Conservation (phyloP, 2,888 invertebrate species). For the Thecocarcelia acutangulata region DNA sequence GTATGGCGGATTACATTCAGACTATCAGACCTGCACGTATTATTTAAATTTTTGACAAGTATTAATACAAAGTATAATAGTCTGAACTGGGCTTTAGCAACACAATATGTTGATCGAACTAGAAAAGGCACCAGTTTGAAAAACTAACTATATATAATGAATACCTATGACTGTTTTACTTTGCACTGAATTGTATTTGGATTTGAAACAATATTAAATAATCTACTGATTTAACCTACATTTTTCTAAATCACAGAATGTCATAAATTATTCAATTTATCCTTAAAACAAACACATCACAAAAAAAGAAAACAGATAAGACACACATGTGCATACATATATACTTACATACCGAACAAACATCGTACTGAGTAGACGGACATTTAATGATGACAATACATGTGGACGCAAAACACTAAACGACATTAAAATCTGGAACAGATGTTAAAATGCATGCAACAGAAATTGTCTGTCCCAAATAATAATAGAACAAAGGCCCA, state of each 20-base stretch:
- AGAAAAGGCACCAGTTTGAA: no score
- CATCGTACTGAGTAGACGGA: neutral
- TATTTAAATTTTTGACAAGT: no score
- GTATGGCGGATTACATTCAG: no score
- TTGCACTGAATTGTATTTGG: no score
- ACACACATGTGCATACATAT: no score
- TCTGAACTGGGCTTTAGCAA: no score
- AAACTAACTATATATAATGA: no score
- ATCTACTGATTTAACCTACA: conserved; percentile 66
- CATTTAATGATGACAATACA: conserved; percentile 48
- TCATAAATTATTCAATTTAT: conserved; percentile 67
- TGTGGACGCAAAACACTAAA: conserved; percentile 57
- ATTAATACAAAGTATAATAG: no score
- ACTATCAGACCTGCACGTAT: no score
- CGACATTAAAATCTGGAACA: conserved; percentile 63
- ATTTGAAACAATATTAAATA: conserved; percentile 40
- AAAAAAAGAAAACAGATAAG: conserved; percentile 5
- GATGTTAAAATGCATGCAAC: conserved; percentile 62
- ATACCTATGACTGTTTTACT: no score
- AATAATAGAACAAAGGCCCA: conserved; percentile 26
- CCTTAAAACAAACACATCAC: conserved; percentile 57
- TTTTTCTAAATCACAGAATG: conserved; percentile 60
- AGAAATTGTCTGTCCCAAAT: conserved; percentile 38
- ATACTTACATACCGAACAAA: neutral
- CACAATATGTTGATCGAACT: no score